Evolutionary conservation across 2,797 vertebrate genomes (phyloP).

Genomic region (Falco peregrinus): DNA sequence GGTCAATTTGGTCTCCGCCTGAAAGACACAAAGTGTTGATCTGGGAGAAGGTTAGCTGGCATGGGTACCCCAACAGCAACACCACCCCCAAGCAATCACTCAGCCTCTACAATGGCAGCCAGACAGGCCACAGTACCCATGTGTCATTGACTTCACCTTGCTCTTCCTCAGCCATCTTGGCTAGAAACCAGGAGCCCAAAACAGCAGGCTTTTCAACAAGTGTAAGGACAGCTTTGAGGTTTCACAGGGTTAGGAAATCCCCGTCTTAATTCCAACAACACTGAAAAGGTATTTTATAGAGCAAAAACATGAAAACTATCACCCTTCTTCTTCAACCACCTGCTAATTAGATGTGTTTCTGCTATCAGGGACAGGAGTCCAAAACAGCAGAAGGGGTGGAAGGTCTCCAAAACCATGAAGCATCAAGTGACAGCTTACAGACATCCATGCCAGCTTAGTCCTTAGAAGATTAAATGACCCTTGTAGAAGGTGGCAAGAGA

Average conservation of each 20-base stretch:
- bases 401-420: background rate
- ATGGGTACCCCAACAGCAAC: background rate
- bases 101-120: background rate
- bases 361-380: accelerated
- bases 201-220: background rate
- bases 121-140: background rate
- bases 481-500: background rate
- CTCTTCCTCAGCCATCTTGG: background rate
- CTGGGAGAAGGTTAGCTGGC: background rate
- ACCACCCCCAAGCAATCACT: background rate
- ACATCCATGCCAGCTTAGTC: background rate
- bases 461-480: background rate
- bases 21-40: background rate
- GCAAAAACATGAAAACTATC: background rate
- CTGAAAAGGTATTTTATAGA: background rate
- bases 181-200: background rate
- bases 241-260: background rate
- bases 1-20: background rate
- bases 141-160: accelerated
- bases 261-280: background rate
- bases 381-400: background rate
- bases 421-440: background rate
- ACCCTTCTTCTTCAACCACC: background rate
- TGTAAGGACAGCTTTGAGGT: background rate
- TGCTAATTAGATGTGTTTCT: background rate